Conservation (phyloP, 2,888 invertebrate genomes). For the Alcis repandata region DNA sequence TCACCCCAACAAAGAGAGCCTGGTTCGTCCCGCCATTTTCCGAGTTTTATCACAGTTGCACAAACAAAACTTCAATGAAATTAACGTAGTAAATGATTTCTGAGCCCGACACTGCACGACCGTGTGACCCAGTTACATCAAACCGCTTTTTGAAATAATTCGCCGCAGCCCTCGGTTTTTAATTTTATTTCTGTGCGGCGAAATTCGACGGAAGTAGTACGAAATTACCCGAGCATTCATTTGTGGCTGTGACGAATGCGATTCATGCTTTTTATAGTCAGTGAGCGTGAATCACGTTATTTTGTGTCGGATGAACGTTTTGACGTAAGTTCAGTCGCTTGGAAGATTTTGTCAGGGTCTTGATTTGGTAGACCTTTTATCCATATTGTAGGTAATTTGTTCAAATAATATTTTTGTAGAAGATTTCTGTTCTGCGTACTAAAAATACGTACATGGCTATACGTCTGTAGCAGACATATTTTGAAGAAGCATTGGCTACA, state of each 20-base stretch:
- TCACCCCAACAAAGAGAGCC: too few species aligned
- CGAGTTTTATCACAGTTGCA: too few species aligned
- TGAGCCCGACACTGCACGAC: neutral
- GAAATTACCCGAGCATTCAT: conserved; percentile 47
- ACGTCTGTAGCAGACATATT: too few species aligned
- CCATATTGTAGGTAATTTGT: neutral
- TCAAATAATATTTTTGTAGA: too few species aligned
- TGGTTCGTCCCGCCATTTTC: too few species aligned
- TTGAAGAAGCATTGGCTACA: too few species aligned
- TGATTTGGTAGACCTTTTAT: neutral
- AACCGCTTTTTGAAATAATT: conserved; percentile 62
- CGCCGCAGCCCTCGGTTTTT: conserved; percentile 57
- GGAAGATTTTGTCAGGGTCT: neutral
- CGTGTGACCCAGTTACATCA: conserved; percentile 46
- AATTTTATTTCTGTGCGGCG: conserved; percentile 57
- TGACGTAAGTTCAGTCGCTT: conserved; percentile 1
- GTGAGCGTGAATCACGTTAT: conserved; percentile 19
- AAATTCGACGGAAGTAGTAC: conserved; percentile 54
- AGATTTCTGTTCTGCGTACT: too few species aligned
- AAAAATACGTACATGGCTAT: too few species aligned
- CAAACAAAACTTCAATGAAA: too few species aligned
- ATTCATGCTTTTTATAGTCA: conserved; percentile 38
- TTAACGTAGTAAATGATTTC: conserved; percentile 2
- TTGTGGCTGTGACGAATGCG: conserved; percentile 44
- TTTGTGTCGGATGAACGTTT: conserved; percentile 11